Evolutionary conservation across 2,797 vertebrate species (phyloP), one percentile per base, ranked within the genome.

Genomic region (Choloepus didactylus): DNA sequence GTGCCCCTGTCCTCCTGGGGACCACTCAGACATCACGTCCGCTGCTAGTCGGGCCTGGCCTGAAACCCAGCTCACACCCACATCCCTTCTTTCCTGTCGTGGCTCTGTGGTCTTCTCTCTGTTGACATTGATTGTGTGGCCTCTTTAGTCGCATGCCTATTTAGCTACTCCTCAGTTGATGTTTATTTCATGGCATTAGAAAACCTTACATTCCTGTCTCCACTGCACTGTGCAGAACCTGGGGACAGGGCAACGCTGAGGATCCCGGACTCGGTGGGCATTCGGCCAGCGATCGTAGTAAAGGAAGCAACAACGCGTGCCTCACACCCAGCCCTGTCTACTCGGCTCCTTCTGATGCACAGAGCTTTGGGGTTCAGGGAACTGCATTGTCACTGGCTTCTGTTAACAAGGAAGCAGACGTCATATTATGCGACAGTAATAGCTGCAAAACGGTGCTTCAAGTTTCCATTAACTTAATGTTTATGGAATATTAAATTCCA

Each of bases 381-480:
- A 27, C 49, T 56, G 56, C 7, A 7, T 49, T 12, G 9, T 49
- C 49, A 49, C 25, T 60, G 54, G 21, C n/a, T 72, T 89, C 64
- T 56, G 14, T 77, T 84, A 59, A 76, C 6, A 83, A 91, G 59
- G 87, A 91, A 87, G 62, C 51, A 80, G 38, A 23, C n/a, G 21
- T 73, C 60, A 14, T 85, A 82, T 81, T 80, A 38, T 59, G 6
- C 35, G 27, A 0, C 86, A 70, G 75, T 46, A 75, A 41, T 60
- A 67, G 85, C 27, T 15, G 8, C 35, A 69, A 51, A 70, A 59
- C 31, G 62, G 6, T 38, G 54, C 64, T 35, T 72, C 56, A 59
- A 9, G 41, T 88, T 76, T 64, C 51, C 54, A 60, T 49, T 69
- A 82, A 51, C 19, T 94, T 81, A 89, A 77, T 60, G 67, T 82